Percentiles rank a stretch among this genome's conserved stretches.
phyloP scores from a whole-genome alignment of 2,888 invertebrate species.

The Venusia cambrica region DNA sequence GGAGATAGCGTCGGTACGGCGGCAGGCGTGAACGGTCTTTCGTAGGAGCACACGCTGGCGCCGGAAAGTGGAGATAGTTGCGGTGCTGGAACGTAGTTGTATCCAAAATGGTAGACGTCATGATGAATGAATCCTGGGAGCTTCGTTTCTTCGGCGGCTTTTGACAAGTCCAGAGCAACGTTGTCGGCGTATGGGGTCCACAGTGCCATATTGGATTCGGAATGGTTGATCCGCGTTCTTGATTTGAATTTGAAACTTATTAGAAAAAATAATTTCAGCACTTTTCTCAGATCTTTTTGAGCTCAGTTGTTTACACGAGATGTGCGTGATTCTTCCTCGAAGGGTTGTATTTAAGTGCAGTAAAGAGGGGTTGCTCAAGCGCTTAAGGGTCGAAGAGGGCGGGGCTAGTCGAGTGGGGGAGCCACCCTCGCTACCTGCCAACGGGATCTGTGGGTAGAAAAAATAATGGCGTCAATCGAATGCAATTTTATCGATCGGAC shows the following conservation, averaged over 20 bases:
- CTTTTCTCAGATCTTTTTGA: neutral
- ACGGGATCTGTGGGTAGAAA: conserved; percentile 29
- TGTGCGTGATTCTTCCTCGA: conserved; percentile 21
- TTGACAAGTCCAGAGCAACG: conserved; percentile 49
- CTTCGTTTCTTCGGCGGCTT: conserved; percentile 28
- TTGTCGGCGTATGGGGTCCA: conserved; percentile 66
- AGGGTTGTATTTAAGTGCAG: conserved; percentile 31
- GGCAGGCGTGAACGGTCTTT: conserved; percentile 22
- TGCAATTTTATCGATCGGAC: conserved; percentile 17
- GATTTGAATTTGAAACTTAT: neutral
- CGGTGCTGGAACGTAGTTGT: conserved; percentile 29
- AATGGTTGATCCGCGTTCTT: neutral
- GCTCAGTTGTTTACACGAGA: too few relatives aligned
- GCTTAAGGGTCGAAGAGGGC: conserved; percentile 32
- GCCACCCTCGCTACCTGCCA: conserved; percentile 25
- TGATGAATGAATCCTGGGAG: conserved; percentile 4
- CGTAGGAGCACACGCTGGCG: conserved; percentile 38
- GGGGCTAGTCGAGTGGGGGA: conserved; percentile 25
- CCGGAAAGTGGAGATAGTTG: conserved; percentile 41
- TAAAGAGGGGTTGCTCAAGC: conserved; percentile 30
- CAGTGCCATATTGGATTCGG: conserved; percentile 46
- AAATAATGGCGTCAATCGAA: conserved; percentile 28
- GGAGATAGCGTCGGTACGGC: conserved; percentile 35
- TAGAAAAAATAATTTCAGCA: neutral
- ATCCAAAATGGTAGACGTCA: conserved; percentile 30